A percentile compares a stretch with the other conserved stretches of the same genome.
Evolutionary conservation across 2,113 vertebrate species (phyloP).

Genomic region (Cromileptes altivelis): DNA sequence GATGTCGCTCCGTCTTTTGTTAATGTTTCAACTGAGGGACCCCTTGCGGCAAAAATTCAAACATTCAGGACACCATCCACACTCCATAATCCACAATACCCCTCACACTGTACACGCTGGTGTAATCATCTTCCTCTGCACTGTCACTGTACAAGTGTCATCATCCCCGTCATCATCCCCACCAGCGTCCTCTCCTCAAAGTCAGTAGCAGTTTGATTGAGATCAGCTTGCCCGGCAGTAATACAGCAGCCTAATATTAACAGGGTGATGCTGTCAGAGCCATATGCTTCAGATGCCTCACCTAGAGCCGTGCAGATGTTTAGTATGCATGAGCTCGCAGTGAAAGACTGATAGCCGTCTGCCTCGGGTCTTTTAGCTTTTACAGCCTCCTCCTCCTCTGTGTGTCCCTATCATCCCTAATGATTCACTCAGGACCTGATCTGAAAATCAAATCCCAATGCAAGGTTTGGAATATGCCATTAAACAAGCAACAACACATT

Average conservation of each 20-base stretch:
- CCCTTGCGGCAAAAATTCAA: neutral
- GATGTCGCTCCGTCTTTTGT: too few species aligned
- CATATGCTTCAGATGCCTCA: conserved; percentile 67
- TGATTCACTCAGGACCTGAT: conserved; percentile 73
- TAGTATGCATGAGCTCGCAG: conserved; percentile 68
- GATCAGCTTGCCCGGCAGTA: conserved; percentile 29
- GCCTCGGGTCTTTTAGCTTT: conserved; percentile 70
- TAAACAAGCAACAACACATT: conserved; percentile 76
- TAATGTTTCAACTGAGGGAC: too few species aligned
- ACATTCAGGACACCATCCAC: neutral
- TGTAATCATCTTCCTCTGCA: neutral
- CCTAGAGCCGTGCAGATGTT: conserved; percentile 58
- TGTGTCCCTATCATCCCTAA: conserved; percentile 71
- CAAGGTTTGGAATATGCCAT: conserved; percentile 69
- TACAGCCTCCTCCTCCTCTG: conserved; percentile 59
- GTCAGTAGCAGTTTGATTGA: conserved; percentile 34
- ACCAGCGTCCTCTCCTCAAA: conserved; percentile 29
- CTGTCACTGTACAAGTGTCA: neutral
- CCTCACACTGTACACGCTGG: neutral
- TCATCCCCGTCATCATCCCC: neutral
- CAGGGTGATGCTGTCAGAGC: conserved; percentile 42
- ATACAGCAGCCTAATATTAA: conserved; percentile 39
- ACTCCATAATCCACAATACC: neutral
- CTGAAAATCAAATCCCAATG: conserved; percentile 71
- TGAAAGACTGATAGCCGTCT: conserved; percentile 64